Evolutionary conservation across 2,888 invertebrate genomes (phyloP).

Genomic region (Melangyna quadrimaculata): DNA sequence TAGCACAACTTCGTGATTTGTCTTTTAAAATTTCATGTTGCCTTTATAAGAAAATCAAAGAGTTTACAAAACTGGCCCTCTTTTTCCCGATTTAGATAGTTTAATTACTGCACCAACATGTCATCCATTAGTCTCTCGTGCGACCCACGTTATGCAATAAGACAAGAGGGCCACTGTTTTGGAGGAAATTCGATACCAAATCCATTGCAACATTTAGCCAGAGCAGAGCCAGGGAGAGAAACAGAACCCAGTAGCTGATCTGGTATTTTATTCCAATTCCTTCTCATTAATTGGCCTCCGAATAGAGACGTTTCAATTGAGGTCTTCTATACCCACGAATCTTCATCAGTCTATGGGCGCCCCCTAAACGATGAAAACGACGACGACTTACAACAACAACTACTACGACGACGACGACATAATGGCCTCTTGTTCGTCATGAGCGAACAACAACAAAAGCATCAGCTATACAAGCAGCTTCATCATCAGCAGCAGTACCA

Average conservation of each 20-base stretch:
- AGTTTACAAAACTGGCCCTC: conserved; percentile 37
- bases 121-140: conserved; percentile 58
- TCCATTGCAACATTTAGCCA: conserved; percentile 13
- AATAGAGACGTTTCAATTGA: conserved; percentile 68
- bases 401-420: conserved; percentile 62
- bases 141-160: conserved; percentile 21
- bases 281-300: conserved; percentile 63
- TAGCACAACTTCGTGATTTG: conserved; percentile 20
- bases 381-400: conserved; percentile 67
- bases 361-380: conserved; percentile 45
- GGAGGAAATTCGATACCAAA: conserved; percentile 60
- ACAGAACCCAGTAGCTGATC: conserved; percentile 62
- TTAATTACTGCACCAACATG: conserved; percentile 66
- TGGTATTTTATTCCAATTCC: conserved; percentile 65
- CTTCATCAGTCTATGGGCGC: conserved; percentile 58
- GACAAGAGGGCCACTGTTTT: neutral
- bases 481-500: conserved; percentile 36
- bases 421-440: conserved; percentile 62
- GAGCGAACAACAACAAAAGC: conserved; percentile 50
- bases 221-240: conserved; percentile 1
- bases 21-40: conserved; percentile 20
- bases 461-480: conserved; percentile 7
- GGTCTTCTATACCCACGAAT: conserved; percentile 57
- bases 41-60: conserved; percentile 20
- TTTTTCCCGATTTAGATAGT: conserved; percentile 30